These are phyloP conservation scores for Drosophila paulistorum DNA, from an alignment of 1,140 invertebrate species.

Conservation along the genomic window DNA sequence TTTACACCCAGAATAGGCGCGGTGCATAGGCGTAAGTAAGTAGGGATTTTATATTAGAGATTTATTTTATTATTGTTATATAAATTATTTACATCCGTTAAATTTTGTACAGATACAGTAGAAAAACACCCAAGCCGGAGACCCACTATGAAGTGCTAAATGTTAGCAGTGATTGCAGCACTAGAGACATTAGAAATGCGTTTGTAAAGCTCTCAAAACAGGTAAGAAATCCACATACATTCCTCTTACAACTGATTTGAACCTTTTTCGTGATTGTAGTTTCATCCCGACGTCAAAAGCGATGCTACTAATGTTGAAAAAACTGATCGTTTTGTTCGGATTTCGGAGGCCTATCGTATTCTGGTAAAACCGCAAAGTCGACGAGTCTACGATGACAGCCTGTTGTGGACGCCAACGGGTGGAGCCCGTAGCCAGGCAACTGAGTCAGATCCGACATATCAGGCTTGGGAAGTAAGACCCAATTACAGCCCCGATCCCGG, in stretches of 20 bases:
- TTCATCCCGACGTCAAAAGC: conserved; percentile 86
- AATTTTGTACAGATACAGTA: conserved; percentile 46
- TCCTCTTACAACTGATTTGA: neutral
- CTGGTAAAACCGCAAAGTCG: conserved; percentile 85
- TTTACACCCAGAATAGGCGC: conserved; percentile 8
- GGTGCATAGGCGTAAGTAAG: conserved; percentile 46
- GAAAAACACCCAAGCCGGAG: conserved; percentile 45
- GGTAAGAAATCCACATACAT: conserved; percentile 60
- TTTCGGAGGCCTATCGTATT: conserved; percentile 87
- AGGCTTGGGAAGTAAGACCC: conserved; percentile 73
- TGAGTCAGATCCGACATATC: conserved; percentile 23
- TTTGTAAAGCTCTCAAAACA: conserved; percentile 85
- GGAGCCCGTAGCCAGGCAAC: conserved; percentile 26
- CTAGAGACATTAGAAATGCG: conserved; percentile 85
- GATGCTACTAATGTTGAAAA: conserved; percentile 84
- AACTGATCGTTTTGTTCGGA: conserved; percentile 84
- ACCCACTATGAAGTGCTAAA: conserved; percentile 85
- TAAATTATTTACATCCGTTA: conserved; percentile 42
- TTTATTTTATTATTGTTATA: conserved; percentile 43
- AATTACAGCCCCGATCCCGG: conserved; percentile 73
- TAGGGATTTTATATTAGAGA: conserved; percentile 24
- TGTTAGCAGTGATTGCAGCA: conserved; percentile 83
- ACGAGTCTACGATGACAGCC: conserved; percentile 84
- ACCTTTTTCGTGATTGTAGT: conserved; percentile 46
- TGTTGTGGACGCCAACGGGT: conserved; percentile 46